Evolutionary conservation across 2,113 vertebrate species (phyloP).

Genomic region (Pundamilia nyererei): DNA sequence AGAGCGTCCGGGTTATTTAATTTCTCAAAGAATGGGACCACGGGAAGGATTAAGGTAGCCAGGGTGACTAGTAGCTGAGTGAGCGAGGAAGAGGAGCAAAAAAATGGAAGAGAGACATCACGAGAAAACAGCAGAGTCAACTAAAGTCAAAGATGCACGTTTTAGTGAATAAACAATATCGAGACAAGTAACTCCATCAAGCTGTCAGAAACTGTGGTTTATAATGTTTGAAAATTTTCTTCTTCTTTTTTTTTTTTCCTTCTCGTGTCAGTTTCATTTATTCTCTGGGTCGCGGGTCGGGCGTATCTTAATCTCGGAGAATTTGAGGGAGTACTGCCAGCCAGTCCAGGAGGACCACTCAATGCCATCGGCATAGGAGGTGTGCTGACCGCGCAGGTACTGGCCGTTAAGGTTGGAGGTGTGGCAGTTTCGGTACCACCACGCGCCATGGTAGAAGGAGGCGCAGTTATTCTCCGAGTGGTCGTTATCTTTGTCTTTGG

Average conservation of each 20-base stretch:
- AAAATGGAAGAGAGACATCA: conserved; percentile 4
- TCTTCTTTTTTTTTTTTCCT: neutral
- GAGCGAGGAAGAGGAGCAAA: conserved; percentile 7
- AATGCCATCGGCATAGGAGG: conserved; percentile 91
- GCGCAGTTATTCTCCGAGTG: conserved; percentile 98
- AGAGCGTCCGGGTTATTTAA: neutral
- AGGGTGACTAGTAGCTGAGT: neutral
- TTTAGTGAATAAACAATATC: conserved; percentile 47
- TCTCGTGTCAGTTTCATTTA: conserved; percentile 63
- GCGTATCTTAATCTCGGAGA: conserved; percentile 95
- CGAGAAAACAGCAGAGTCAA: conserved; percentile 34
- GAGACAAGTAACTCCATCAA: conserved; percentile 37
- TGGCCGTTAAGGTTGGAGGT: conserved; percentile 97
- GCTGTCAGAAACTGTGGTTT: conserved; percentile 37
- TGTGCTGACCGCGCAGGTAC: conserved; percentile 90
- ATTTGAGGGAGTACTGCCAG: conserved; percentile 98
- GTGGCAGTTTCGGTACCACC: conserved; percentile 99
- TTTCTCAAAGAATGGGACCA: neutral
- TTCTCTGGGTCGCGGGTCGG: conserved; percentile 81
- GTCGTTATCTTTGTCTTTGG: conserved; percentile 94
- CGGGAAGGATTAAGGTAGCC: neutral
- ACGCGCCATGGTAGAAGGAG: conserved; percentile 93
- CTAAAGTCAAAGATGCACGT: conserved; percentile 36
- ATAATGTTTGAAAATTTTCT: conserved; percentile 11
- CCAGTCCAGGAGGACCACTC: conserved; percentile 99